Evolutionary conservation across 37 sponge, comb jelly and placozoan genomes (phyloP), one percentile per base, ranked within the genome.

Genomic region (Beroe ovata): DNA sequence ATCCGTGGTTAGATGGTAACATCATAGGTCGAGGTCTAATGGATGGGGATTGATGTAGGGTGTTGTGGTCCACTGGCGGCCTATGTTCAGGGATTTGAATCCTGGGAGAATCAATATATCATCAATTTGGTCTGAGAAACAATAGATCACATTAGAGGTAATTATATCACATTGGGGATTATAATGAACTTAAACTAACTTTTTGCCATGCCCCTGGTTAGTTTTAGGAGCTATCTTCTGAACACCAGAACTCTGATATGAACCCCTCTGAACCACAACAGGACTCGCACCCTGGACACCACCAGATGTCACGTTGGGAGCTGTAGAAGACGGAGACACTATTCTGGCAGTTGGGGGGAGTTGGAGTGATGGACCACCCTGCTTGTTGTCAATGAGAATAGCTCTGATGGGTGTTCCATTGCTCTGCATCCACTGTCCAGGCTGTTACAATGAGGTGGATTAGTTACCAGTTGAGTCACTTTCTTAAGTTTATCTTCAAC

Each of bases 321-420:
- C 11, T 6, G 54, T 16, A 16, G 54, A 47, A 11, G 54, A 47
- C 11, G 69, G 30, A 3, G 69, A 34, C 1, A 66, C 69, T 34
- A 66, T 66, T 34, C 69, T 34, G 35, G 69, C 32, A 32, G 36
- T 37, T 19, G 69, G 36, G 16, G 69, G 69, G 11, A 66, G 36
- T 66, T 66, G 69, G 33, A 66, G 32, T 1, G 69, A 37, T 19
- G 30, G 1, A 1, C 69, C 69, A 6, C 63, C 63, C 34, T 66
- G 69, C 34, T 66, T 66, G 69, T 66, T 66, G 69, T 66, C 69
- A 3, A 66, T 66, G 2, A 66, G 69, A 16, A 61, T 61, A 25
- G 63, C 63, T 20, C 63, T 20, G 63, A 61, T 61, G 3, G 22
- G 63, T 25, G 22, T 4, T 16, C 63, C 63, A 61, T 61, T 61